Evolutionary conservation across 2,113 vertebrate genomes (phyloP).

Genomic region (Speoplatyrhinus poulsoni): DNA sequence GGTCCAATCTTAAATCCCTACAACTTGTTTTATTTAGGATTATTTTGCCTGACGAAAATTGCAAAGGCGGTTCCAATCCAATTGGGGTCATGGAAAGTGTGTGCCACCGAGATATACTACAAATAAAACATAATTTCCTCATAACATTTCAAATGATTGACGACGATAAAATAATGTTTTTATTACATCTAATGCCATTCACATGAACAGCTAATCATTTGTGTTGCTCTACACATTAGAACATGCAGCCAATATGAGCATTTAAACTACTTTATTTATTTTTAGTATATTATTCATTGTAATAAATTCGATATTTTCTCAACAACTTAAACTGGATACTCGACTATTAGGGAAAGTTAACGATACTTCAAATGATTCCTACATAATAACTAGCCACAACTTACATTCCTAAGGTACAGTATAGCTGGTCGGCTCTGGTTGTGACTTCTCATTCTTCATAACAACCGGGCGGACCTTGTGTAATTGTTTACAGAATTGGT

Average conservation of each 20-base stretch:
- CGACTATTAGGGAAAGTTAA: background rate
- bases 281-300: background rate
- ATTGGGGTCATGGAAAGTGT: slow-evolving; percentile 31
- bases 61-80: slow-evolving; percentile 39
- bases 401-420: slow-evolving; percentile 23
- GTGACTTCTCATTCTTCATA: slow-evolving; percentile 23
- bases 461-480: slow-evolving; percentile 49
- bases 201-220: background rate
- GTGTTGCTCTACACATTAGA: background rate
- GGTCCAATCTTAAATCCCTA: too few relatives aligned
- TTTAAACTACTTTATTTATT: background rate
- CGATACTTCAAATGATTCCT: slow-evolving; percentile 24
- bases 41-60: slow-evolving; percentile 21
- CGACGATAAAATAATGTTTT: slow-evolving; percentile 17
- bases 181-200: slow-evolving; percentile 13
- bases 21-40: too few relatives aligned
- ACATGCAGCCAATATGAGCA: background rate
- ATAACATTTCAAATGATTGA: slow-evolving; percentile 25
- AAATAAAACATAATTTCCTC: slow-evolving; percentile 29
- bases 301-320: too few relatives aligned
- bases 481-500: slow-evolving; percentile 56
- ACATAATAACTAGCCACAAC: slow-evolving; percentile 28
- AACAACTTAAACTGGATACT: slow-evolving; percentile 36
- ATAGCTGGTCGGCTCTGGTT: slow-evolving; percentile 34
- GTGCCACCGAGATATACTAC: slow-evolving; percentile 10